A percentile compares a stretch with the other conserved stretches of the same genome.
Conservation (phyloP, 53 echinoderm and acorn worm species). For the Astropecten irregularis region DNA sequence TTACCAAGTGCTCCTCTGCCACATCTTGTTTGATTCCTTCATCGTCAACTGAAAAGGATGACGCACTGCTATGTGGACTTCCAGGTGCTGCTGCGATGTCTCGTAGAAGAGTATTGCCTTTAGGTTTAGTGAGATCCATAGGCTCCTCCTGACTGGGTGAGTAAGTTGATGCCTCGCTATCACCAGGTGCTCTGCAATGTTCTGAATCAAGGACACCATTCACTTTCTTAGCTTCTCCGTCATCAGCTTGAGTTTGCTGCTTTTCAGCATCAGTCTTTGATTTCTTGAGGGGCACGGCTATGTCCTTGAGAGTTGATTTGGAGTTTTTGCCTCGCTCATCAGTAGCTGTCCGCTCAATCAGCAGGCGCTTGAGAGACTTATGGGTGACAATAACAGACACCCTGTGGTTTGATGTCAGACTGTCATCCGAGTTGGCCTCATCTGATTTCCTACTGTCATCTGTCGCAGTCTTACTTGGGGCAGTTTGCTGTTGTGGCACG, state of each 20-base stretch:
- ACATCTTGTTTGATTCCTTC: not conserved
- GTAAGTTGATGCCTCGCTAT: too few species aligned
- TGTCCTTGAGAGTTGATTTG: not conserved
- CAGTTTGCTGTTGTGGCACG: not conserved
- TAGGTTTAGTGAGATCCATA: constrained; percentile 37
- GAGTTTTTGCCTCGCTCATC: not conserved
- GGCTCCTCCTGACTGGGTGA: constrained; percentile 16
- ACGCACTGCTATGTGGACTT: not conserved
- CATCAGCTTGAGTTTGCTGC: too few species aligned
- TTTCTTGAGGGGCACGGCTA: not conserved
- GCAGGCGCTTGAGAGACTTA: constrained; percentile 27
- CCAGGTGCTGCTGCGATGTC: not conserved
- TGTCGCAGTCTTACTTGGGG: not conserved
- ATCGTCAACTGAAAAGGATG: constrained; percentile 3
- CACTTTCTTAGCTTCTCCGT: not conserved
- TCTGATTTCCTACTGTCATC: not conserved
- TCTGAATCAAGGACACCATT: not conserved
- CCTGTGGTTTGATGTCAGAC: not conserved
- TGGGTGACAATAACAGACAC: constrained; percentile 49
- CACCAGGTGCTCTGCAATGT: not conserved
- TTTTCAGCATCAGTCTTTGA: not conserved
- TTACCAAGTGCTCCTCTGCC: not conserved
- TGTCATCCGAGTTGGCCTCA: constrained; percentile 12
- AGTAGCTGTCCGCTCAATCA: constrained; percentile 16
- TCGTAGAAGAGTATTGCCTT: not conserved